Conservation (phyloP, 2,888 invertebrate species). For the Brachyopa scutellaris region DNA sequence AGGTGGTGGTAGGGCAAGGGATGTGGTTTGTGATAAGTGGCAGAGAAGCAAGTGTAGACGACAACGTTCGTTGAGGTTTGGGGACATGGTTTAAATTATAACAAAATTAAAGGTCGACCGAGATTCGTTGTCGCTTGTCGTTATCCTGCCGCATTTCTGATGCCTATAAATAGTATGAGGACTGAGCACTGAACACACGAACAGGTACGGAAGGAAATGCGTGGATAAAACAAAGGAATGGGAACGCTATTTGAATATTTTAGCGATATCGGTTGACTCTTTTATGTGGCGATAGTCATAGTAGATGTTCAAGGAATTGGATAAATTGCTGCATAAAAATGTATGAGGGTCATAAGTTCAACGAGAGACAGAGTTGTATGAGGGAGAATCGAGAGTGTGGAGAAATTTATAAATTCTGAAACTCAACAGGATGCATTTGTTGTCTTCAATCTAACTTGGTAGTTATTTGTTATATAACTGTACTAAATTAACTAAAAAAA, state of each 20-base stretch:
- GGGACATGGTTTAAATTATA: conserved; percentile 54
- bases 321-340: too few species aligned
- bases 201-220: not conserved
- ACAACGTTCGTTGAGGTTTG: conserved; percentile 7
- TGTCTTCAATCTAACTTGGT: too few species aligned
- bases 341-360: too few species aligned
- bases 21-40: conserved; percentile 16
- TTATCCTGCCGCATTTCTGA: conserved; percentile 11
- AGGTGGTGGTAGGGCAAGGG: conserved; percentile 7
- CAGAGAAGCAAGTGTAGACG: conserved; percentile 2
- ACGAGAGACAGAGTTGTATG: too few species aligned
- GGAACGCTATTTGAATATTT: not conserved
- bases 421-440: too few species aligned
- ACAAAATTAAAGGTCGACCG: conserved; percentile 47
- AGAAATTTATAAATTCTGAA: too few species aligned
- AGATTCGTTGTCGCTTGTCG: conserved; percentile 31
- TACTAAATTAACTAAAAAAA: too few species aligned
- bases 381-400: too few species aligned
- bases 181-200: not conserved
- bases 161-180: too few species aligned
- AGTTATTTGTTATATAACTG: too few species aligned
- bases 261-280: conserved; percentile 3
- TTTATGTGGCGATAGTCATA: not conserved
- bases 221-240: not conserved
- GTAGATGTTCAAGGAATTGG: conserved; percentile 1